Evolutionary conservation across 1,140 invertebrate genomes (phyloP), one percentile per base, ranked within the genome.

Genomic region (Acromyrmex echinatior): DNA sequence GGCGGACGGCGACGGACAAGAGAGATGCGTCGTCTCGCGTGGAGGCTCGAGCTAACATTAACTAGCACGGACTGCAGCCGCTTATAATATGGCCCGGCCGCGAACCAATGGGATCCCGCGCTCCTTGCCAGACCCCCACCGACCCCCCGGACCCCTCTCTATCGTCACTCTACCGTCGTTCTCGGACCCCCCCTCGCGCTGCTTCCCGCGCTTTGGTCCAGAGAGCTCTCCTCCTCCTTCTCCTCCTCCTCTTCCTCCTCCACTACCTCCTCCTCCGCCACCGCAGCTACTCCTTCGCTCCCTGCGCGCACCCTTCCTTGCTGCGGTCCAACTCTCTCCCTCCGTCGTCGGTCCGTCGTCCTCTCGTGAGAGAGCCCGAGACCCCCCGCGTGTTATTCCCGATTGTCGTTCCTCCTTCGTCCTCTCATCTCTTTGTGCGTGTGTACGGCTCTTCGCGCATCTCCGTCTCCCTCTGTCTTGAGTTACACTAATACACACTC

Each of bases 41-140:
- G 92, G 91, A 93, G 92, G 94, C 93, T 94, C 93, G 89, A 89
- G 93, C 93, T 93, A 94, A 94, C 94, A 94, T 95, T 94, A 95
- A 95, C 94, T 94, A 95, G 93, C 93, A 92, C 94, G 93, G 91
- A 92, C 93, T 93, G 93, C 94, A 93, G 92, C 91, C 92, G 93
- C 94, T 95, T 93, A 93, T 95, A 95, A 95, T 95, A 95, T 95
- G 94, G 94, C 94, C 91, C 93, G 93, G 92, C 92, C 94, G 93
- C 92, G 92, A 93, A 93, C 95, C 95, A 95, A 95, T 95, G 92
- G 91, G 91, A 88, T 93, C 88, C 90, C 92, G 91, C 92, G 93
- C 91, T 93, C 91, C 88, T 81, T 93, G 92, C 92, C 92, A 92
- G 90, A 91, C 82, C 90, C 91, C 91, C 91, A 82, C 80, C 56